phyloP scores from a whole-genome alignment of 2,797 vertebrate genomes.

The Acrocephalus scirpaceus region DNA sequence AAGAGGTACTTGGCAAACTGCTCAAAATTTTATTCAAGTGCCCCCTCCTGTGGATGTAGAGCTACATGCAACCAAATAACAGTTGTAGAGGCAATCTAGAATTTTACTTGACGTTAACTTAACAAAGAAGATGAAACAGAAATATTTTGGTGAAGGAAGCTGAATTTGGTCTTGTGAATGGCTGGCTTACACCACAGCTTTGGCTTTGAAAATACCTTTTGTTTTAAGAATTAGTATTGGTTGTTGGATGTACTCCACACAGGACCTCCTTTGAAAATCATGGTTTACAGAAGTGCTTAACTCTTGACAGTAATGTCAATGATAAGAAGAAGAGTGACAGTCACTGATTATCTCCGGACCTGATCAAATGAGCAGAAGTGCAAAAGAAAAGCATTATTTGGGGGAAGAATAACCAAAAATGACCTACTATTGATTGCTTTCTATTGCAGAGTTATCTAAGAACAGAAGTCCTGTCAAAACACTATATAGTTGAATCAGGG shows the following conservation, averaged over 20 bases:
- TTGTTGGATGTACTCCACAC: not conserved
- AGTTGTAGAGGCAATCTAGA: not conserved
- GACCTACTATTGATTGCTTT: not conserved
- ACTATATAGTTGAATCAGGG: not conserved
- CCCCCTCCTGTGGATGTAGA: constrained; percentile 49
- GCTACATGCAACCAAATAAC: not conserved
- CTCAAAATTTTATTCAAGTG: constrained; percentile 26
- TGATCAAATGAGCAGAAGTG: not conserved
- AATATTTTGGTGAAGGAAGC: not conserved
- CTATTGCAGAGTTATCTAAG: not conserved
- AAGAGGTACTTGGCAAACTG: not conserved
- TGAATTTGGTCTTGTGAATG: not conserved
- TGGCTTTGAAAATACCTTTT: not conserved
- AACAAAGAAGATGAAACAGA: not conserved
- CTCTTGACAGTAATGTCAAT: not conserved
- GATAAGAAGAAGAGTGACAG: not conserved
- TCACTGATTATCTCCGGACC: not conserved
- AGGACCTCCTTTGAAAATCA: not conserved
- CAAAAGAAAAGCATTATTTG: not conserved
- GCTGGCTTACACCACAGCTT: not conserved
- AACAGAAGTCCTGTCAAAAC: not conserved
- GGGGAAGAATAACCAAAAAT: not conserved
- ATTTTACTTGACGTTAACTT: not conserved
- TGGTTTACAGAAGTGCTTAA: not conserved
- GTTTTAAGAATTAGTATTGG: not conserved